Base-by-base conservation (phyloP, 2,113 vertebrate species). In the Pituophis catenifer region DNA sequence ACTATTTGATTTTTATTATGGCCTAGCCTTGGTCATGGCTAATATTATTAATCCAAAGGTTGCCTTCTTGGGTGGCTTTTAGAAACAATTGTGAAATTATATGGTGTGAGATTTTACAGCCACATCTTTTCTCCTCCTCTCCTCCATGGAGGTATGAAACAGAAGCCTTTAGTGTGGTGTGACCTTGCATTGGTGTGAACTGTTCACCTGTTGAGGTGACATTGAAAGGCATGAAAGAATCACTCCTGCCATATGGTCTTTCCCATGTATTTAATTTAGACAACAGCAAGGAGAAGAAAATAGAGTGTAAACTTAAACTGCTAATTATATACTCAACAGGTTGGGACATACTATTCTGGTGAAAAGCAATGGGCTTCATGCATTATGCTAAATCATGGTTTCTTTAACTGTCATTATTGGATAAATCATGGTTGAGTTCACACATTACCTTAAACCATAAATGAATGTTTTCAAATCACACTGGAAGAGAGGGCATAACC, bases 151-250 rank as follows among this genome's bases (percentile, higher is more conserved):
- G 11, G 26, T 21, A 52, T 21, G 52, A 55, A n/a, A 87, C 38
- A 52, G 62, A 50, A 19, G 54, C 24, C 26, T 81, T 81, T 81
- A 48, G 8, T 48, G 8, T 23, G 17, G 86, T 1, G n/a, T 89
- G 93, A 86, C 91, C 58, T 90, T 90, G 91, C 75, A 19, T 57
- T 92, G 29, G 33, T 90, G 58, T 48, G 50, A 87, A 53, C 48
- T 10, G 21, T 57, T 90, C 81, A 92, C 91, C 81, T 94, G 93
- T 87, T 57, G 93, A 55, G 88, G 50, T 92, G 81, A 90, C 19
- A 48, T 29, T 0, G n/a, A 21, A 57, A 21, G 70, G 70, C 8
- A 58, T 12, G 33, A 58, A 86, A 57, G 57, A 91, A 89, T 85
- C 65, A 93, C 81, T 91, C 44, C 23, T 26, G 53, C 57, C 86